phyloP scores from a whole-genome alignment of 2,888 invertebrate genomes.

The Caenorhabditis wallacei region DNA sequence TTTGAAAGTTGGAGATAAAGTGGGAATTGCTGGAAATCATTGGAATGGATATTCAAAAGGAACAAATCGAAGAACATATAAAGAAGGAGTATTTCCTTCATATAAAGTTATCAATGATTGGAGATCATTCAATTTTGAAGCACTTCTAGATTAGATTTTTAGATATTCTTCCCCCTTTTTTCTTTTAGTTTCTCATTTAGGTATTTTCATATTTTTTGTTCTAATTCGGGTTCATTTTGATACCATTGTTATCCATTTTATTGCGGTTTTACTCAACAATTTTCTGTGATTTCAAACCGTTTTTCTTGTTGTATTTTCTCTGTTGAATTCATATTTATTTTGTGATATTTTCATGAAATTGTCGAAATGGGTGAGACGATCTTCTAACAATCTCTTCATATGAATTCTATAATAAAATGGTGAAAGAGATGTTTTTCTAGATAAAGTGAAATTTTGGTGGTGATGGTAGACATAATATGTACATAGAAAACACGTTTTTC shows the following conservation, averaged over 20 bases:
- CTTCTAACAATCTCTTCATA: slow-evolving; percentile 22
- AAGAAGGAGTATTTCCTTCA: slow-evolving; percentile 79
- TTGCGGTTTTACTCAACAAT: slow-evolving; percentile 37
- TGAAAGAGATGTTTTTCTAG: slow-evolving; percentile 54
- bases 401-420: slow-evolving; percentile 49
- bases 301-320: slow-evolving; percentile 16
- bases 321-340: slow-evolving; percentile 31
- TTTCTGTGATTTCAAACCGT: slow-evolving; percentile 32
- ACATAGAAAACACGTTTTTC: slow-evolving; percentile 46
- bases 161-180: neutral
- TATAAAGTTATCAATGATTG: slow-evolving; percentile 71
- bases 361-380: slow-evolving; percentile 60
- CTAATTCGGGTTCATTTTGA: slow-evolving; percentile 31
- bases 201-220: slow-evolving; percentile 1
- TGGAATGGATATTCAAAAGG: slow-evolving; percentile 86
- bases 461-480: slow-evolving; percentile 21
- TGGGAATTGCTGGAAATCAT: slow-evolving; percentile 85
- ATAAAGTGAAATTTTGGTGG: slow-evolving; percentile 59
- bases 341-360: slow-evolving; percentile 14
- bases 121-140: slow-evolving; percentile 54
- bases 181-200: slow-evolving; percentile 11
- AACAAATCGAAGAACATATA: slow-evolving; percentile 83
- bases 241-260: slow-evolving; percentile 39
- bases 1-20: slow-evolving; percentile 84
- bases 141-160: slow-evolving; percentile 41